A percentile compares a stretch with the other conserved stretches of the same genome.
Evolutionary conservation across 2,888 invertebrate genomes (phyloP).

Genomic region (Vanessa cardui): DNA sequence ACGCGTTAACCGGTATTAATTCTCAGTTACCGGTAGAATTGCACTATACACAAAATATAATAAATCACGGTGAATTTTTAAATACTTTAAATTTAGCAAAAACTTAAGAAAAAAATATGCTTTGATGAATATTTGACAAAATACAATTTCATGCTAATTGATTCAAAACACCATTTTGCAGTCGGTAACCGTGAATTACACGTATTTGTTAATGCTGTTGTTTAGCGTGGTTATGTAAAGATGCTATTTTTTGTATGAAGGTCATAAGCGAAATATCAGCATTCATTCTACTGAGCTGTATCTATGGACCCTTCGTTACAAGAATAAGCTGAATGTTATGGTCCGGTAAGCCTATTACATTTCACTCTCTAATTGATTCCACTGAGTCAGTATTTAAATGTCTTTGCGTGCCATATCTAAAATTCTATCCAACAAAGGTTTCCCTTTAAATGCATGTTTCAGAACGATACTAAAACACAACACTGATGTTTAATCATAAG

Average conservation of each 20-base stretch:
- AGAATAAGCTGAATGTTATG: constrained; percentile 23
- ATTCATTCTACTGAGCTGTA: constrained; percentile 25
- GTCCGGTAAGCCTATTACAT: constrained; percentile 30
- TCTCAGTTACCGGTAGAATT: too few relatives aligned
- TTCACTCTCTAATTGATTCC: constrained; percentile 34
- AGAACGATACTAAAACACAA: not conserved
- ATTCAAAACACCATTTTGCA: not conserved
- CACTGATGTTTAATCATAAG: too few relatives aligned
- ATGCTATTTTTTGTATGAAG: constrained; percentile 44
- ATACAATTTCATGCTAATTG: not conserved
- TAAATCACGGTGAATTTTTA: not conserved
- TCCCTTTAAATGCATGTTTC: not conserved
- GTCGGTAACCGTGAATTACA: constrained; percentile 26
- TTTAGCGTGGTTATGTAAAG: constrained; percentile 37
- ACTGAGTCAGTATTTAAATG: constrained; percentile 21
- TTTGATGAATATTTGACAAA: not conserved
- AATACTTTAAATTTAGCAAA: not conserved
- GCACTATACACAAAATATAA: too few relatives aligned
- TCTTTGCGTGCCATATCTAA: constrained; percentile 16
- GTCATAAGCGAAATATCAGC: constrained; percentile 32
- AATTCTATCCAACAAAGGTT: not conserved
- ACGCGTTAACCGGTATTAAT: not conserved
- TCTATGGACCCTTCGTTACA: constrained; percentile 16
- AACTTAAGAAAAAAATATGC: too few relatives aligned
- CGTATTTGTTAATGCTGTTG: constrained; percentile 33